These are phyloP conservation scores for Aspiorhynchus laticeps DNA, from an alignment of 2,113 vertebrate genomes.

Conservation along the genomic window DNA sequence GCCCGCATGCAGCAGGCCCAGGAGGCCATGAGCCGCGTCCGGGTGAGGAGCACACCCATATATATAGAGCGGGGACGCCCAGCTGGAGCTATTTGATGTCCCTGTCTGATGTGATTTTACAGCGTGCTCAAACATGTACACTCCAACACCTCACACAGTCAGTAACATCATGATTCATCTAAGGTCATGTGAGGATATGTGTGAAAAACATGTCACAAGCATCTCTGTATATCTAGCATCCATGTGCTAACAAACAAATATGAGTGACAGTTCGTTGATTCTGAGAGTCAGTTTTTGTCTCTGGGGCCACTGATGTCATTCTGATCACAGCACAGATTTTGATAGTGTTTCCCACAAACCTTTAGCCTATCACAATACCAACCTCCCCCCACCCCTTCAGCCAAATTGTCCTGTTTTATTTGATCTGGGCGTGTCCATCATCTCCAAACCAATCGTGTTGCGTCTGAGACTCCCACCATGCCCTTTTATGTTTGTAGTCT, in stretches of 20 bases:
- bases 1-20: constrained; percentile 98
- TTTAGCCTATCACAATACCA: constrained; percentile 60
- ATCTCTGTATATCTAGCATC: background rate
- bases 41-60: constrained; percentile 76
- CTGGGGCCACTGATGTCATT: constrained; percentile 60
- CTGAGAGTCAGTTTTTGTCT: constrained; percentile 47
- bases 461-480: constrained; percentile 10
- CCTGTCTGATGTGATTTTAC: background rate
- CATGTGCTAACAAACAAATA: background rate
- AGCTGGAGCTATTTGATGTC: background rate
- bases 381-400: constrained; percentile 54
- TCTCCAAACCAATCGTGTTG: background rate
- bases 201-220: constrained; percentile 1
- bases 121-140: background rate
- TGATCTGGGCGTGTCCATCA: constrained; percentile 48
- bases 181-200: constrained; percentile 39
- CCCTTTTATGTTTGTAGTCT: constrained; percentile 26
- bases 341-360: constrained; percentile 55
- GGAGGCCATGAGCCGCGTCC: constrained; percentile 93
- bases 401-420: constrained; percentile 55
- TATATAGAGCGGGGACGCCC: background rate
- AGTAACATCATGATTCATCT: background rate
- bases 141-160: background rate
- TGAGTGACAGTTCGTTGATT: constrained; percentile 46
- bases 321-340: constrained; percentile 53